Conservation (phyloP, 23 tunicate genomes). For the Trididemnum miniatum region DNA sequence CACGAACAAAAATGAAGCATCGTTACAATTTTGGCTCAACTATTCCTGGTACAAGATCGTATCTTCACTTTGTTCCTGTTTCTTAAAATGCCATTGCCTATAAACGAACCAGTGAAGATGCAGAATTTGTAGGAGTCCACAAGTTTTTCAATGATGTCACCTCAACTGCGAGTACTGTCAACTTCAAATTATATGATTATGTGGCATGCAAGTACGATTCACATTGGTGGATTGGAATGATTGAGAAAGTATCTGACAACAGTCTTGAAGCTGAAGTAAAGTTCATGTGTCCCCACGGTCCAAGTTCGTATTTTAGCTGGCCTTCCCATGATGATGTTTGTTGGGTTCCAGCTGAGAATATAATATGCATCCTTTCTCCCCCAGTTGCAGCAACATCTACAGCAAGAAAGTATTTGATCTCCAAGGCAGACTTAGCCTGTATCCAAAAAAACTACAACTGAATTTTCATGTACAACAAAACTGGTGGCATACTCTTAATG, state of each 20-base stretch:
- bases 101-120: background rate
- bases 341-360: no score
- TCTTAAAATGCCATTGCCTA: background rate
- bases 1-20: background rate
- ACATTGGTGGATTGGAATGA: background rate
- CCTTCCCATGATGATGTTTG: no score
- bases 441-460: no score
- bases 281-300: no score
- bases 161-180: background rate
- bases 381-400: no score
- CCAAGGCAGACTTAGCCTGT: no score
- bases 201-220: background rate
- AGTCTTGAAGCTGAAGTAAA: background rate
- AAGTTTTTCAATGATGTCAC: background rate
- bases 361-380: no score
- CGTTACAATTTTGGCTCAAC: background rate
- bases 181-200: background rate
- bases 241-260: background rate
- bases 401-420: no score
- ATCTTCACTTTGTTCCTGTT: background rate
- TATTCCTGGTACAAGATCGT: slow-evolving; percentile 5
- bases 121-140: background rate
- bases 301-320: no score
- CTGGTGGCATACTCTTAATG: no score
- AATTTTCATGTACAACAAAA: no score